Conservation (phyloP, 2,888 invertebrate species). For the Eucera pruinosa region DNA sequence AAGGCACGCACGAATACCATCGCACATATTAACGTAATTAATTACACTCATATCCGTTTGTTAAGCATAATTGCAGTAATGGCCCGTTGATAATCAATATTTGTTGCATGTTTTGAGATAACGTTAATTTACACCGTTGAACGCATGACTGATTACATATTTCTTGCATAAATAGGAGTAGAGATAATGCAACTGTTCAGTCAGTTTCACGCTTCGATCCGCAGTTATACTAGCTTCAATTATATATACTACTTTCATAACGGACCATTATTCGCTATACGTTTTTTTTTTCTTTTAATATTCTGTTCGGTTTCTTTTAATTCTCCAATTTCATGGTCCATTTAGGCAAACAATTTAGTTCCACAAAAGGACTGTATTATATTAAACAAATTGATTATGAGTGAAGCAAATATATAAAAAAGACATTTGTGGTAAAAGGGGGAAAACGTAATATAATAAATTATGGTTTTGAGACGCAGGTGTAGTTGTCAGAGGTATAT, state of each 20-base stretch:
- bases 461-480: neutral
- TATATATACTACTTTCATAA: conserved; percentile 20
- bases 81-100: neutral
- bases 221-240: conserved; percentile 3
- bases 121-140: neutral
- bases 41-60: neutral
- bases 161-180: conserved; percentile 4
- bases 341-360: conserved; percentile 6
- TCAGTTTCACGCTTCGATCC: conserved; percentile 1
- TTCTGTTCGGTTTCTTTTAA: neutral
- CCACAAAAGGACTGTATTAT: too few relatives aligned
- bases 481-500: neutral
- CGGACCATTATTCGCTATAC: neutral
- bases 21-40: too few relatives aligned
- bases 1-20: neutral
- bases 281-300: neutral
- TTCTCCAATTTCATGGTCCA: neutral
- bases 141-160: neutral
- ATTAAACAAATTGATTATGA: neutral
- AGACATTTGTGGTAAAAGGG: neutral
- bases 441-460: conserved; percentile 17
- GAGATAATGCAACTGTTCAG: neutral
- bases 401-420: too few relatives aligned
- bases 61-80: neutral
- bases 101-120: neutral